Evolutionary conservation across 2,888 invertebrate species (phyloP).

Genomic region (Sisyra nigra): DNA sequence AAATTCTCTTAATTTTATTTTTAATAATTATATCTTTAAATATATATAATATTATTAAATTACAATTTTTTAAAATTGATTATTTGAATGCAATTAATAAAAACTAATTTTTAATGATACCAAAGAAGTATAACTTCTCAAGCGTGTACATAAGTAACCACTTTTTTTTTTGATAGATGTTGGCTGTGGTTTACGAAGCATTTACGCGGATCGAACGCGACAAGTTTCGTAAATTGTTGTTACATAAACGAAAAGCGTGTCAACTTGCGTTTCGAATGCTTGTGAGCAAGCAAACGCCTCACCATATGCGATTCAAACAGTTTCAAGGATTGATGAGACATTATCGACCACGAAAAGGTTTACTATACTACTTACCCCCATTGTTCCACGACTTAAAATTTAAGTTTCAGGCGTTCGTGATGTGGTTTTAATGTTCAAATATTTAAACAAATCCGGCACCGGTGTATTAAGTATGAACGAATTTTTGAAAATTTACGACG

Average conservation of each 20-base stretch:
- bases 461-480: slow-evolving; percentile 54
- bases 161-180: slow-evolving; percentile 43
- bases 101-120: too few species aligned
- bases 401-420: slow-evolving; percentile 43
- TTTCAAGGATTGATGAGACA: slow-evolving; percentile 68
- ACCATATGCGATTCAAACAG: slow-evolving; percentile 50
- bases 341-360: slow-evolving; percentile 57
- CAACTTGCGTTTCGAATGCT: slow-evolving; percentile 66
- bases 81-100: too few species aligned
- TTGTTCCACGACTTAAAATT: slow-evolving; percentile 1
- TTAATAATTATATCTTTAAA: too few species aligned
- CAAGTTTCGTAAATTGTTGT: slow-evolving; percentile 64
- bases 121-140: too few species aligned
- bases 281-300: slow-evolving; percentile 58
- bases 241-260: slow-evolving; percentile 69
- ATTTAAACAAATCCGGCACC: slow-evolving; percentile 49
- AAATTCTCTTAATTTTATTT: too few species aligned
- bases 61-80: too few species aligned
- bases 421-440: slow-evolving; percentile 64
- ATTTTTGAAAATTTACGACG: slow-evolving; percentile 57
- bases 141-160: too few species aligned
- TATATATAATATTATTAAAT: too few species aligned
- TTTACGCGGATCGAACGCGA: slow-evolving; percentile 75
- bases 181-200: slow-evolving; percentile 81
- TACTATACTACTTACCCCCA: slow-evolving; percentile 16